Evolutionary conservation across 2,888 invertebrate species (phyloP), one percentile per base, ranked within the genome.

Genomic region (Malachius bipustulatus): DNA sequence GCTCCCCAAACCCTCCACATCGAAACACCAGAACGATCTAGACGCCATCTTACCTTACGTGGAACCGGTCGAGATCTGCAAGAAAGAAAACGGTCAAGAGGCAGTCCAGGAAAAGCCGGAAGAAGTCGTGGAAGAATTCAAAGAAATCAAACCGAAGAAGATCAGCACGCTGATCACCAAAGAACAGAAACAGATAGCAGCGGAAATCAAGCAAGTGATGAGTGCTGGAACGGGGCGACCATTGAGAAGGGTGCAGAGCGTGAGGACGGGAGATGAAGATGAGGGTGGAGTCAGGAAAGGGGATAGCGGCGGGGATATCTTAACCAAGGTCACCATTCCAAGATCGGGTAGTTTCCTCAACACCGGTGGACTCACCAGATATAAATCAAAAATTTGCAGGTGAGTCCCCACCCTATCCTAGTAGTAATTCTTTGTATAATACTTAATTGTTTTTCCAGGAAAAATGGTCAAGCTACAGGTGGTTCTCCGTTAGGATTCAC

Each of bases 321-420:
- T 87, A 49, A 88, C 88, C 0, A 82, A 84, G 60, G 84, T 88
- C 28, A 85, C 85, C 26, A 78, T 88, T 50, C 88, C 88, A 9
- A 70, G 87, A 48, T 82, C 84, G 33, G 82, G 84, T 30, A 88
- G 87, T 58, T 88, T 88, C 56, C 67, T 88, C 28, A 87, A 84
- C 50, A 78, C 84, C 10, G 82, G 81, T 31, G 83, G 81, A 37
- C 65, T 79, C 34, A 77, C 82, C 4, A 70, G 82, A 50, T 82
- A 82, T 57, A 81, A 82, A 63, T 80, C 81, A 15, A 73, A 73
- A 52, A 66, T 70, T 49, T 71, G 72, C 49, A 75, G 77, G 75
- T 75, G 62, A 55, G 64, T 57, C 16, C 24, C 16, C 19, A 14
- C 29, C 12, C 31, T 30, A 33, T 15, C n/a, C n/a, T n/a, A n/a